phyloP scores from a whole-genome alignment of 2,888 invertebrate species.

The Atrina japonica region DNA sequence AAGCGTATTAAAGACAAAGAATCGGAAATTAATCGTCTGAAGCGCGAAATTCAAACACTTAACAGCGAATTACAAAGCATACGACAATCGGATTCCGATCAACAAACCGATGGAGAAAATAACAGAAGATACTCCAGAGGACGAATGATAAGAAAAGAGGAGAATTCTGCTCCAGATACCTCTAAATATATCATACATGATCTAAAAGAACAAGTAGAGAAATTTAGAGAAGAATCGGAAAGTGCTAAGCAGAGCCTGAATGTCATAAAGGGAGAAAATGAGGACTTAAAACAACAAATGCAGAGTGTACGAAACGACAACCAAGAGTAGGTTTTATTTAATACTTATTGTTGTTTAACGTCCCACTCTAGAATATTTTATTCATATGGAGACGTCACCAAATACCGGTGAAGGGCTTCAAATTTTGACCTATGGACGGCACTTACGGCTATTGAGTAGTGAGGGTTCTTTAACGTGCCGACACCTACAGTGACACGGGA shows the following conservation, averaged over 20 bases:
- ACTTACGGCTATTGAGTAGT: no score
- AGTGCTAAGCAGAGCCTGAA: not conserved
- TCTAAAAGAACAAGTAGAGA: constrained; percentile 18
- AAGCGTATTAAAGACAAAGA: constrained; percentile 21
- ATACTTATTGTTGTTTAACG: no score
- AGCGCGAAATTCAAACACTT: constrained; percentile 24
- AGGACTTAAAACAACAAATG: constrained; percentile 2
- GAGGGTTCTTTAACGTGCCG: no score
- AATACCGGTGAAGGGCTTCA: no score
- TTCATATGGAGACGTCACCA: no score
- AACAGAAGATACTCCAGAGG: constrained; percentile 20
- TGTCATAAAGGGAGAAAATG: constrained; percentile 2
- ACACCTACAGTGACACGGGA: no score
- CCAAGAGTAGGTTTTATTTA: constrained; percentile 16
- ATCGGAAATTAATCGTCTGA: constrained; percentile 15
- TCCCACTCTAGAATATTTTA: no score
- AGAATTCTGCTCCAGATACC: constrained; percentile 23
- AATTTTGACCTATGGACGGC: no score
- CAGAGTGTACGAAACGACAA: constrained; percentile 11
- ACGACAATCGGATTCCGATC: constrained; percentile 25
- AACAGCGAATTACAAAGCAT: constrained; percentile 11
- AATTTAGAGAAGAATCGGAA: constrained; percentile 10
- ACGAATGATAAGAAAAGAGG: constrained; percentile 10
- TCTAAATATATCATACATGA: constrained; percentile 28
- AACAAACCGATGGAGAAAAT: constrained; percentile 7